Percentiles rank a stretch among this genome's conserved stretches.
phyloP scores from a whole-genome alignment of 1,140 invertebrate genomes.

The Adelges cooleyi region DNA sequence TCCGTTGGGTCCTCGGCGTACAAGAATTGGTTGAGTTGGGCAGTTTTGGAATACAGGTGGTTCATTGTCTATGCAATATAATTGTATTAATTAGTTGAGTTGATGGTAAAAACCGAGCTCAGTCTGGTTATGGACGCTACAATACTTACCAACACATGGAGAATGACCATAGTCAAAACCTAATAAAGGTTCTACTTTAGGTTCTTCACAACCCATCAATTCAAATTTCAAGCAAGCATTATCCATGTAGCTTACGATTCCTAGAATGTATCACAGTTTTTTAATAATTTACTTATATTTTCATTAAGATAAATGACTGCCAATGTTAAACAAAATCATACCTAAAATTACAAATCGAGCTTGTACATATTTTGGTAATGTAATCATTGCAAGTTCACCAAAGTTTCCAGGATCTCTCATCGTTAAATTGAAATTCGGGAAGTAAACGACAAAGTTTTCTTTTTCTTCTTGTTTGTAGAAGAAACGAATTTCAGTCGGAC shows the following conservation, averaged over 20 bases:
- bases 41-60: constrained; percentile 94
- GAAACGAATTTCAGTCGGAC: constrained; percentile 88
- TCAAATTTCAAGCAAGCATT: constrained; percentile 95
- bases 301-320: not conserved
- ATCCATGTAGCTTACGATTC: constrained; percentile 90
- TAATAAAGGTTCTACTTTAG: constrained; percentile 60
- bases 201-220: constrained; percentile 87
- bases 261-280: constrained; percentile 36
- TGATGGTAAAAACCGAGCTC: not conserved
- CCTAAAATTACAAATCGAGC: constrained; percentile 84
- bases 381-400: constrained; percentile 90
- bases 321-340: constrained; percentile 30
- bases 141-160: constrained; percentile 64
- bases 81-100: not conserved
- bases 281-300: not conserved
- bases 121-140: not conserved
- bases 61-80: constrained; percentile 62
- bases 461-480: constrained; percentile 90
- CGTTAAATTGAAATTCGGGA: constrained; percentile 88
- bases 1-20: constrained; percentile 74
- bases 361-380: constrained; percentile 81
- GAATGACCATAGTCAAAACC: constrained; percentile 91
- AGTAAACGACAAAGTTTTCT: constrained; percentile 92
- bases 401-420: constrained; percentile 88
- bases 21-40: constrained; percentile 79